Evolutionary conservation across 2,797 vertebrate genomes (phyloP).

Genomic region (Macrochelys suwanniensis): DNA sequence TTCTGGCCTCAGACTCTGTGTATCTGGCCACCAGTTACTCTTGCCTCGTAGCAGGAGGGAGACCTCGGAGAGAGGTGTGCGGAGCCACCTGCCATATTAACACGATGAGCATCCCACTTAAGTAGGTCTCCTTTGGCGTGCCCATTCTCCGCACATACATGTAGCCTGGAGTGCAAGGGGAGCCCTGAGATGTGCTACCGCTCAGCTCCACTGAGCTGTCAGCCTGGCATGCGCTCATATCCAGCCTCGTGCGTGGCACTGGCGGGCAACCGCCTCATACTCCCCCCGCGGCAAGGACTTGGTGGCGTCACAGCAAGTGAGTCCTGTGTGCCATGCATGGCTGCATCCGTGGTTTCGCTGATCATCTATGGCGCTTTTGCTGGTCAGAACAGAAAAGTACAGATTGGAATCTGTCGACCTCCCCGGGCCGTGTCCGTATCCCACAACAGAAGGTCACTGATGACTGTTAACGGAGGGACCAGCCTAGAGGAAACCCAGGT

Average conservation of each 20-base stretch:
- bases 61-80: too few species aligned
- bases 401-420: neutral
- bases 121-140: too few species aligned
- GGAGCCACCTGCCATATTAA: too few species aligned
- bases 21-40: too few species aligned
- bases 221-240: neutral
- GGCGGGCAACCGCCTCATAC: neutral
- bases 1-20: too few species aligned
- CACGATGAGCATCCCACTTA: too few species aligned
- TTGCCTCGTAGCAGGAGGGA: too few species aligned
- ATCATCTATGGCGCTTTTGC: neutral
- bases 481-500: neutral
- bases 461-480: neutral
- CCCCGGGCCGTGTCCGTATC: neutral
- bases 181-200: neutral
- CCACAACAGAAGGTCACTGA: neutral
- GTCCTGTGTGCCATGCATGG: too few species aligned
- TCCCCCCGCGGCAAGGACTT: neutral
- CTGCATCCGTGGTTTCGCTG: accelerated
- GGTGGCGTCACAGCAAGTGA: too few species aligned
- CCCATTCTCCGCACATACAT: too few species aligned
- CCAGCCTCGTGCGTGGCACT: neutral
- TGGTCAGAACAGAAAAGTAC: neutral
- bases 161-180: neutral
- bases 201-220: neutral